phyloP scores from a whole-genome alignment of 2,797 vertebrate genomes.

The Ciconia nigra region DNA sequence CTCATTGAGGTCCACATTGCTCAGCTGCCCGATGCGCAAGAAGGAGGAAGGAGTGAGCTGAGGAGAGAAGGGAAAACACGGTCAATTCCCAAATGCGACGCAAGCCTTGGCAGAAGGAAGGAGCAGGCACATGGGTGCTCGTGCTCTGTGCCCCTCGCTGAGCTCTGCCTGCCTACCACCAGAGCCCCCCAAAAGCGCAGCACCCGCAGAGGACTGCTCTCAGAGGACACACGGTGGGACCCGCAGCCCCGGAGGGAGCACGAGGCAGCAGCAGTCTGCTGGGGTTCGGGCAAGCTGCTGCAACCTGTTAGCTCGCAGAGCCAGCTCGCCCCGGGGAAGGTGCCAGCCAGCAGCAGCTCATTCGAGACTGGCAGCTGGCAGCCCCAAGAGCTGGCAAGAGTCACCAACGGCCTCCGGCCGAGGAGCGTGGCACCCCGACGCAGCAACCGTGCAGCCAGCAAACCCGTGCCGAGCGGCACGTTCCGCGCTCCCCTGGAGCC shows the following conservation, averaged over 20 bases:
- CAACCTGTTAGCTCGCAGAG: background rate
- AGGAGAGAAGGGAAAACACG: background rate
- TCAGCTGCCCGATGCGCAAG: slow-evolving; percentile 88
- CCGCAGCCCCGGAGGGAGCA: background rate
- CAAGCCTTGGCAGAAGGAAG: background rate
- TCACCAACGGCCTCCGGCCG: background rate
- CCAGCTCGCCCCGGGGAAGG: background rate
- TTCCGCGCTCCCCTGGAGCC: background rate
- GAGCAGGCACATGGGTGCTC: accelerated
- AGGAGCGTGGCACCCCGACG: accelerated
- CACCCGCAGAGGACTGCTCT: background rate
- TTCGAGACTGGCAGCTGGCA: background rate
- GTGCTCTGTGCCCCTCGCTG: accelerated
- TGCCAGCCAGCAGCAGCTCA: background rate
- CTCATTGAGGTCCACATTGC: slow-evolving; percentile 91
- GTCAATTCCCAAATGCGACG: background rate
- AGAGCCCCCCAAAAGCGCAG: accelerated
- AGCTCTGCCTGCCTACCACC: background rate
- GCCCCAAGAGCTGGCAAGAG: background rate
- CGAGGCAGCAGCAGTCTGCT: background rate
- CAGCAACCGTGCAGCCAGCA: background rate
- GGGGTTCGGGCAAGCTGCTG: background rate
- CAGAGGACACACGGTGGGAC: accelerated
- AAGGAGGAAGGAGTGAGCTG: slow-evolving; percentile 67
- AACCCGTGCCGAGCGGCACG: background rate